Percentiles rank a stretch among this genome's conserved stretches.
These are phyloP conservation scores for Charadrius vociferus DNA, from an alignment of 2,113 vertebrate genomes.

Conservation along the genomic window DNA sequence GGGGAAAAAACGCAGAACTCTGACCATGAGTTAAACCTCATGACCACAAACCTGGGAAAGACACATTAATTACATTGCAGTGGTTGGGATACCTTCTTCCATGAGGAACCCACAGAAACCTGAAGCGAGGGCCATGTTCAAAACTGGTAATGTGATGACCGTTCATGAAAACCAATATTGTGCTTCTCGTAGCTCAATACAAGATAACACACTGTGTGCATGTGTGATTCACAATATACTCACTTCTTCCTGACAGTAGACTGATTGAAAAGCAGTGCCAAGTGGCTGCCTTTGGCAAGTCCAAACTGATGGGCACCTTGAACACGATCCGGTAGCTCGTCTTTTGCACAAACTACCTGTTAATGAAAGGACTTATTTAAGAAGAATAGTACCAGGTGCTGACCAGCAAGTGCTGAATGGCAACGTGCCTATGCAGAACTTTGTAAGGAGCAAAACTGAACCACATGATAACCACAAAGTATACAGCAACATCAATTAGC, in stretches of 20 bases:
- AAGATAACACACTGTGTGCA: not conserved
- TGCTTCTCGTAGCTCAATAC: not conserved
- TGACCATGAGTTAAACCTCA: not conserved
- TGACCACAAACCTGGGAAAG: not conserved
- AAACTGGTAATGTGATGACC: not conserved
- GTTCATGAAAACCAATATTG: not conserved
- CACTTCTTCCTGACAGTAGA: constrained; percentile 84
- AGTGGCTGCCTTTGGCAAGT: constrained; percentile 84
- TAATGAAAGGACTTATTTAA: constrained; percentile 7
- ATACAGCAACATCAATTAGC: not conserved
- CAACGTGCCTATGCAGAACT: not conserved
- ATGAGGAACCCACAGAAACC: not conserved
- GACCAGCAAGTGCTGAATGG: not conserved
- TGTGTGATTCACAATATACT: not conserved
- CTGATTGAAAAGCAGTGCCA: constrained; percentile 83
- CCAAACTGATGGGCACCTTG: constrained; percentile 85
- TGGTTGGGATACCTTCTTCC: not conserved
- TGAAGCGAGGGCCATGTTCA: not conserved
- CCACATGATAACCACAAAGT: not conserved
- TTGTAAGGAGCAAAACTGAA: not conserved
- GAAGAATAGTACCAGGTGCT: not conserved
- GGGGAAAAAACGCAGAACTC: not conserved
- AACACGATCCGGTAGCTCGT: constrained; percentile 62
- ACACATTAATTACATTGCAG: not conserved
- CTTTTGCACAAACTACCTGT: constrained; percentile 76